A percentile compares a stretch with the other conserved stretches of the same genome.
phyloP scores from a whole-genome alignment of 1,140 invertebrate species.

The Musca domestica region DNA sequence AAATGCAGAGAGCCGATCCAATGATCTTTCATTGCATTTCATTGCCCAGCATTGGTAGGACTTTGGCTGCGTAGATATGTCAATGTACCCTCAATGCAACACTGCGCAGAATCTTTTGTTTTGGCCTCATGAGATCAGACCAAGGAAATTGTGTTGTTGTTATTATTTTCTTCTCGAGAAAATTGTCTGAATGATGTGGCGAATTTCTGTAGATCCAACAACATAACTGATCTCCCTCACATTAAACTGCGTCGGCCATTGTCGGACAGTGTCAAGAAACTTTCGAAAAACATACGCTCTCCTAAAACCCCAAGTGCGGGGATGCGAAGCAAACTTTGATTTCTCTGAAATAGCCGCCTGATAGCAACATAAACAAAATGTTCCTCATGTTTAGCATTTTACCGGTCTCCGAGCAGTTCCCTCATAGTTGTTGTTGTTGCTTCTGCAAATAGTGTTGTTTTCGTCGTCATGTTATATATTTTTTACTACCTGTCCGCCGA shows the following conservation, averaged over 20 bases:
- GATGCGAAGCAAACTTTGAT: not conserved
- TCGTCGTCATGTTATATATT: not conserved
- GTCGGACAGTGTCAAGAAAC: constrained; percentile 48
- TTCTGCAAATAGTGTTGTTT: not conserved
- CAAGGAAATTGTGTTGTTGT: too few species aligned
- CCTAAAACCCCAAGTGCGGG: not conserved
- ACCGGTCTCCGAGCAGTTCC: constrained; percentile 6
- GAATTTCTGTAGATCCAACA: too few species aligned
- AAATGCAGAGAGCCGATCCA: not conserved
- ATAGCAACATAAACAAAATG: not conserved
- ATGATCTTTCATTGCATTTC: not conserved
- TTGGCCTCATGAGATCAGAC: too few species aligned
- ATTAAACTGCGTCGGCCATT: not conserved
- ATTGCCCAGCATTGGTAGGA: constrained; percentile 12
- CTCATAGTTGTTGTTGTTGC: too few species aligned
- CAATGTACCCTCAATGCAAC: not conserved
- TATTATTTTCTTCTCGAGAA: too few species aligned
- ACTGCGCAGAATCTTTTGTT: constrained; percentile 14
- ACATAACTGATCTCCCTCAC: constrained; percentile 17
- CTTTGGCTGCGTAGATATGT: not conserved
- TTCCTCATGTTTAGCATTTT: not conserved
- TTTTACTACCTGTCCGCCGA: not conserved
- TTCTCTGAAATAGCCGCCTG: not conserved
- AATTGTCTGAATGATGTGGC: too few species aligned
- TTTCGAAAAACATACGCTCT: constrained; percentile 27